phyloP scores from a whole-genome alignment of 2,888 invertebrate genomes.

The Drosophila prostipennis region DNA sequence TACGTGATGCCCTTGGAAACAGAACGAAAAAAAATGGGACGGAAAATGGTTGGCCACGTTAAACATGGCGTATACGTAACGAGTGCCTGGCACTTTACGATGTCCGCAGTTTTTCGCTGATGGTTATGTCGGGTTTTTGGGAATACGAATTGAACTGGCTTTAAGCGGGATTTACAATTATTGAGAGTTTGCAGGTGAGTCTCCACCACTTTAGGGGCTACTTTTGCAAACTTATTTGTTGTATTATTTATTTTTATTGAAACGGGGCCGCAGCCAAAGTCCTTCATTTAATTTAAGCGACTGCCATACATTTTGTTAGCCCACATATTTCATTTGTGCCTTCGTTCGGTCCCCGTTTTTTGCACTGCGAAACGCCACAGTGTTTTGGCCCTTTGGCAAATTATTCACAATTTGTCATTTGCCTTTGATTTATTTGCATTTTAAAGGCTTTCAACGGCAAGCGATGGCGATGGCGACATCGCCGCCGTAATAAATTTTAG shows the following conservation, averaged over 20 bases:
- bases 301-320: slow-evolving; percentile 73
- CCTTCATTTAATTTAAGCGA: slow-evolving; percentile 77
- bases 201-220: slow-evolving; percentile 7
- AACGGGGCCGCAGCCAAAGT: slow-evolving; percentile 43
- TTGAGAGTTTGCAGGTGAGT: slow-evolving; percentile 26
- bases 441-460: slow-evolving; percentile 77
- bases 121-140: slow-evolving; percentile 39
- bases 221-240: slow-evolving; percentile 11
- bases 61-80: slow-evolving; percentile 63
- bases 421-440: slow-evolving; percentile 80
- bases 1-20: slow-evolving; percentile 64
- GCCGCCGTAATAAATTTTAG: slow-evolving; percentile 71
- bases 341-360: background rate
- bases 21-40: slow-evolving; percentile 9
- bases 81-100: slow-evolving; percentile 61
- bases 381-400: slow-evolving; percentile 70
- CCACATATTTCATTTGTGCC: slow-evolving; percentile 66
- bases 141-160: slow-evolving; percentile 11
- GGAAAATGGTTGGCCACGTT: slow-evolving; percentile 47
- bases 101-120: slow-evolving; percentile 65
- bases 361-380: slow-evolving; percentile 10
- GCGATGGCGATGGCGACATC: slow-evolving; percentile 59
- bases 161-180: slow-evolving; percentile 30
- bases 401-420: slow-evolving; percentile 80
- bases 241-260: slow-evolving; percentile 28